phyloP scores from a whole-genome alignment of 2,888 invertebrate genomes.

The Epinotia brunnichana region DNA sequence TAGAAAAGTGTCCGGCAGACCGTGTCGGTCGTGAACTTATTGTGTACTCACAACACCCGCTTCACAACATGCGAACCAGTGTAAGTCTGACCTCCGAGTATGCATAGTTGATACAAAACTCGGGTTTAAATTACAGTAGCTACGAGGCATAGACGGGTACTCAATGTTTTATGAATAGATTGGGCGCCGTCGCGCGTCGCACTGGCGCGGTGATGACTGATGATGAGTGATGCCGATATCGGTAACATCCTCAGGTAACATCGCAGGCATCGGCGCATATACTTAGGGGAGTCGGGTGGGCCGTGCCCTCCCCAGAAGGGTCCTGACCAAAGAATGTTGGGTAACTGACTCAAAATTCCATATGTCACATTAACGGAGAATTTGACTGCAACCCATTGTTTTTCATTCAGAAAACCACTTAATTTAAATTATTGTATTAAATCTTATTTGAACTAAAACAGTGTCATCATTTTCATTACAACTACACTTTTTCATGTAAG shows the following conservation, averaged over 20 bases:
- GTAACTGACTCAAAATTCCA: no score
- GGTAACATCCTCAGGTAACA: background rate
- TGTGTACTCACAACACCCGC: conserved; percentile 44
- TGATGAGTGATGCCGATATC: background rate
- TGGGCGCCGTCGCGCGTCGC: conserved; percentile 35
- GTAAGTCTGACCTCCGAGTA: background rate
- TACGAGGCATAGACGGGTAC: background rate
- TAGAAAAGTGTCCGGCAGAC: conserved; percentile 72
- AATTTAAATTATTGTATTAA: no score
- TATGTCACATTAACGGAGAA: no score
- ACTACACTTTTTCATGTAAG: no score
- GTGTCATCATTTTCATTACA: no score
- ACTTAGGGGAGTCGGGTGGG: no score
- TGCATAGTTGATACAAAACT: background rate
- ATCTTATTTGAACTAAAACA: no score
- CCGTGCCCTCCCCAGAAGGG: no score
- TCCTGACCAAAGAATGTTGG: no score
- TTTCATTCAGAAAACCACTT: no score
- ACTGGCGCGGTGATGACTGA: background rate
- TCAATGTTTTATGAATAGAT: background rate
- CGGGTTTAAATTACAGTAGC: background rate
- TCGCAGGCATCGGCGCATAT: no score
- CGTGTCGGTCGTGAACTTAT: conserved; percentile 80
- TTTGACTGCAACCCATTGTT: no score
- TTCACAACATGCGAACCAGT: background rate